Evolutionary conservation across 2,113 vertebrate species (phyloP).

Genomic region (Taurulus bubalis): DNA sequence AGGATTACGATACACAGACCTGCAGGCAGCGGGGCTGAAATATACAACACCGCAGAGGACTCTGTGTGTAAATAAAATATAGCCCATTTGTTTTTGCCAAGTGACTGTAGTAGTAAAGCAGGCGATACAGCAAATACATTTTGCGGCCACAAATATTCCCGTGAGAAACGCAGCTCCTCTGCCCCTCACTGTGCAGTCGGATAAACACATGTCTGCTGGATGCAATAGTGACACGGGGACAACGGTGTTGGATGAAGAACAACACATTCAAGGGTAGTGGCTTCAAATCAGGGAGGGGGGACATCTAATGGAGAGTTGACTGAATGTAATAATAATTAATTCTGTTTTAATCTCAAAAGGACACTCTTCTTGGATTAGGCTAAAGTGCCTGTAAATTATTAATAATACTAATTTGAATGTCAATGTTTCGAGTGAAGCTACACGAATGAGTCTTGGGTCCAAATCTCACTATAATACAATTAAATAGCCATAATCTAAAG

Average conservation of each 20-base stretch:
- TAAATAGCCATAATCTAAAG: no score
- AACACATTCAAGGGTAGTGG: background rate
- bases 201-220: background rate
- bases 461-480: no score
- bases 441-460: no score
- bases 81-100: background rate
- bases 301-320: background rate
- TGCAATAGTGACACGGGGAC: background rate
- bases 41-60: slow-evolving; percentile 8
- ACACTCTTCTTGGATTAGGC: no score
- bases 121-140: background rate
- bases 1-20: background rate
- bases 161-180: background rate
- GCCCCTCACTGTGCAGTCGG: background rate
- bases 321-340: background rate
- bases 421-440: no score
- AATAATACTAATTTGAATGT: no score
- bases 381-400: no score
- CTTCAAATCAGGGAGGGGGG: background rate
- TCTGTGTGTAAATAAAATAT: slow-evolving; percentile 1
- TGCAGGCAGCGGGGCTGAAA: background rate
- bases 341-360: background rate
- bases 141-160: background rate
- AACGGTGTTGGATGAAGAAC: background rate
- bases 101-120: background rate